Evolutionary conservation across 2,113 vertebrate genomes (phyloP).

Genomic region (Aplodontia rufa): DNA sequence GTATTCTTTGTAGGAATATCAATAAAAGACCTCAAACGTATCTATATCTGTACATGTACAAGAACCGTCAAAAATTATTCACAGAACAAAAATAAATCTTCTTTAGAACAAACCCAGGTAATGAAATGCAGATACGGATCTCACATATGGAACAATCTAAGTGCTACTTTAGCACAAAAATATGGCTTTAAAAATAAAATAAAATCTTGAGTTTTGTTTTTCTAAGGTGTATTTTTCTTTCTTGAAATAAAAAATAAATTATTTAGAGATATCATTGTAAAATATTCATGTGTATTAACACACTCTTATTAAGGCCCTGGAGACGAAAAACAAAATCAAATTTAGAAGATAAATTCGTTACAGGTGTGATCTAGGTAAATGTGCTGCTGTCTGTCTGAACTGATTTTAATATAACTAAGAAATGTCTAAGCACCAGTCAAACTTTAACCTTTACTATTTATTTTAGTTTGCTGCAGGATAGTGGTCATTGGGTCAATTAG

Average conservation of each 20-base stretch:
- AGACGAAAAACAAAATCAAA: slow-evolving; percentile 79
- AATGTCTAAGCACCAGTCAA: slow-evolving; percentile 70
- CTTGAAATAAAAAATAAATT: slow-evolving; percentile 90
- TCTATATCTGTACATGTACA: slow-evolving; percentile 90
- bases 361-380: slow-evolving; percentile 71
- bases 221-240: slow-evolving; percentile 82
- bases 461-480: slow-evolving; percentile 26
- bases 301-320: slow-evolving; percentile 87
- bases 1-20: slow-evolving; percentile 89
- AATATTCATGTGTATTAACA: slow-evolving; percentile 84
- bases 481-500: slow-evolving; percentile 4
- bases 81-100: slow-evolving; percentile 92
- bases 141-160: slow-evolving; percentile 83
- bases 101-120: slow-evolving; percentile 89
- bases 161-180: slow-evolving; percentile 87
- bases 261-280: slow-evolving; percentile 86
- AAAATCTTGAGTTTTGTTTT: slow-evolving; percentile 81
- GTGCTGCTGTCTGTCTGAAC: slow-evolving; percentile 56
- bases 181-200: slow-evolving; percentile 86
- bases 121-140: slow-evolving; percentile 88
- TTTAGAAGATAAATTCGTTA: slow-evolving; percentile 81
- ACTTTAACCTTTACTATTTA: slow-evolving; percentile 67
- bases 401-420: slow-evolving; percentile 66
- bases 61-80: slow-evolving; percentile 90
- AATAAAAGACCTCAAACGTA: slow-evolving; percentile 90